Conservation (phyloP, 2,113 vertebrate species). For the Rhadina sibilatrix region DNA sequence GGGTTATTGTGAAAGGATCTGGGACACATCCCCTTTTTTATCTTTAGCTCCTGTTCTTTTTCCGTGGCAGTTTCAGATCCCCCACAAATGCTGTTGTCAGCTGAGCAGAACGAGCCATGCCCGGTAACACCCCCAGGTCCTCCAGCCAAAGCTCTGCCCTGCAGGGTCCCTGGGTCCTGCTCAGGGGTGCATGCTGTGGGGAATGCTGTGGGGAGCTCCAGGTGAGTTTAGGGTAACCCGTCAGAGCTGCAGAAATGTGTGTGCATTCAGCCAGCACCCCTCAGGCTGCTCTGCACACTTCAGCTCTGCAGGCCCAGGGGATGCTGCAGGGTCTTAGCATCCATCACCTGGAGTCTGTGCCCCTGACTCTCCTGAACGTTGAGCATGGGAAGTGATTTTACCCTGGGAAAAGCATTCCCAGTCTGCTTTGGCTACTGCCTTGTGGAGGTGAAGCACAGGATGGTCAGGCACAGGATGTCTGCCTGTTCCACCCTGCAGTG, state of each 20-base stretch:
- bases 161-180: neutral
- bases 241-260: neutral
- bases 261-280: neutral
- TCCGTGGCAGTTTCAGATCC: conserved; percentile 33
- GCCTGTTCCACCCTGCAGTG: neutral
- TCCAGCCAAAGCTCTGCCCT: neutral
- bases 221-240: neutral
- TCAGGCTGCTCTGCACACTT: accelerated
- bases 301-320: neutral
- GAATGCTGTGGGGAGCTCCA: neutral
- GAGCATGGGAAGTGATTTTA: neutral
- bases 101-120: neutral
- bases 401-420: neutral
- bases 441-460: neutral
- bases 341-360: neutral
- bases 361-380: neutral
- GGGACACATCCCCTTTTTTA: conserved; percentile 37
- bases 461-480: accelerated
- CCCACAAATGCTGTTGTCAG: accelerated
- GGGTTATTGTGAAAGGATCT: conserved; percentile 1
- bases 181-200: neutral
- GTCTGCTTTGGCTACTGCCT: neutral
- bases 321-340: neutral
- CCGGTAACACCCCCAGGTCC: accelerated
- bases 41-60: neutral